Conservation (phyloP, 2,113 vertebrate species). For the Riparia riparia region DNA sequence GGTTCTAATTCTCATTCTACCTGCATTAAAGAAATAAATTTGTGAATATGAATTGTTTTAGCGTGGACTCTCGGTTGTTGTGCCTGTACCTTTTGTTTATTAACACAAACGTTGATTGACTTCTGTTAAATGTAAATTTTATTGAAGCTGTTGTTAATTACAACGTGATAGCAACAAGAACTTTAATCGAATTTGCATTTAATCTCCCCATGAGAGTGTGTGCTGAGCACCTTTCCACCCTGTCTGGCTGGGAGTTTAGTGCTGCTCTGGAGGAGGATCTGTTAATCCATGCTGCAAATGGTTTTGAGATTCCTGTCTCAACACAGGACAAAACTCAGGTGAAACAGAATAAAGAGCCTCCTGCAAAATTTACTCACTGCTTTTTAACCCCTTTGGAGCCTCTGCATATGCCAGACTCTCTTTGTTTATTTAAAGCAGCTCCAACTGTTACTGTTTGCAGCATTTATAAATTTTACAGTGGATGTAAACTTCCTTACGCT, state of each 20-base stretch:
- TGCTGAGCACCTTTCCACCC: background rate
- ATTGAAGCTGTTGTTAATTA: background rate
- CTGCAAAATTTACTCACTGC: background rate
- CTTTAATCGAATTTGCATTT: background rate
- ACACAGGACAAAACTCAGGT: background rate
- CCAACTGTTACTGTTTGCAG: background rate
- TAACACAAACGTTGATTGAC: background rate
- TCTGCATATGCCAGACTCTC: background rate
- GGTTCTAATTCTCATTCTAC: background rate
- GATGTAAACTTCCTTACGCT: background rate
- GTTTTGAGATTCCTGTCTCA: background rate
- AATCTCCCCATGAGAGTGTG: background rate
- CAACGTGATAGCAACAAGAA: fast-evolving
- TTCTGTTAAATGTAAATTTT: background rate
- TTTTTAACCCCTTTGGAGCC: background rate
- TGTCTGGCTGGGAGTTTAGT: background rate
- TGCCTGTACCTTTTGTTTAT: background rate
- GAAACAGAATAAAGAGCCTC: background rate
- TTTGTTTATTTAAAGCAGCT: background rate
- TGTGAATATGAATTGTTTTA: background rate
- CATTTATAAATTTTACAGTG: background rate
- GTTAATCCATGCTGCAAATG: background rate
- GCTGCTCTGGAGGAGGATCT: background rate
- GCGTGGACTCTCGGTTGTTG: background rate
- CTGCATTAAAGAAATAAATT: background rate